Conservation (phyloP, 2,797 vertebrate species). For the Hemibagrus guttatus region DNA sequence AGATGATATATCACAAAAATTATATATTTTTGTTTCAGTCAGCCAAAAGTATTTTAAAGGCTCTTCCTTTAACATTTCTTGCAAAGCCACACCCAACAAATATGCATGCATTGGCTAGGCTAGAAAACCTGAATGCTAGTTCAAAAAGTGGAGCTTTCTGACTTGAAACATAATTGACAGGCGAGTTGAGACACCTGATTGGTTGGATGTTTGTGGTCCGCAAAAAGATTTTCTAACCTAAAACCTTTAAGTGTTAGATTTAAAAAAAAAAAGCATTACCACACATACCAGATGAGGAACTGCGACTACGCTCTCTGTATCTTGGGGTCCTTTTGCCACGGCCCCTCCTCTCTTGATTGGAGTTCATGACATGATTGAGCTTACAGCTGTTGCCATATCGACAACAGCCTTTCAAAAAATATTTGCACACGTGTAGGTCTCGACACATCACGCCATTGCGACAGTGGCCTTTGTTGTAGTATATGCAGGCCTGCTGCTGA, state of each 20-base stretch:
- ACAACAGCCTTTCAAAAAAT: constrained; percentile 63
- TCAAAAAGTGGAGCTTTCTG: not conserved
- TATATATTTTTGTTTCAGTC: too few species aligned
- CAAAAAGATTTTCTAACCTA: not conserved
- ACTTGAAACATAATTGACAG: not conserved
- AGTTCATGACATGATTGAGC: constrained; percentile 56
- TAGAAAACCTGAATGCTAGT: not conserved
- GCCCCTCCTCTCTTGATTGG: not conserved
- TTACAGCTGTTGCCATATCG: constrained; percentile 58
- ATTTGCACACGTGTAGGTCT: constrained; percentile 66
- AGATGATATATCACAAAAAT: not conserved
- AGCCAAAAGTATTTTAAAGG: not conserved
- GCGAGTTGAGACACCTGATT: too few species aligned
- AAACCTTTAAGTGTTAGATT: not conserved
- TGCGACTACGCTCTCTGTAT: not conserved
- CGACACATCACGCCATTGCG: constrained; percentile 53
- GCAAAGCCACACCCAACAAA: not conserved
- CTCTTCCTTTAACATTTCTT: not conserved
- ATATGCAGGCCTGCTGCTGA: constrained; percentile 54
- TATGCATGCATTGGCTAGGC: not conserved
- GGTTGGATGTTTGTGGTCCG: not conserved
- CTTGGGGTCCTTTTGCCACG: not conserved
- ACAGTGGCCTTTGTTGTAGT: constrained; percentile 68
- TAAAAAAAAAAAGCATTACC: not conserved
- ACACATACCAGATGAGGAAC: constrained; percentile 40